Conservation (phyloP, 2,113 vertebrate species). For the Mesembrinibis cayennensis region DNA sequence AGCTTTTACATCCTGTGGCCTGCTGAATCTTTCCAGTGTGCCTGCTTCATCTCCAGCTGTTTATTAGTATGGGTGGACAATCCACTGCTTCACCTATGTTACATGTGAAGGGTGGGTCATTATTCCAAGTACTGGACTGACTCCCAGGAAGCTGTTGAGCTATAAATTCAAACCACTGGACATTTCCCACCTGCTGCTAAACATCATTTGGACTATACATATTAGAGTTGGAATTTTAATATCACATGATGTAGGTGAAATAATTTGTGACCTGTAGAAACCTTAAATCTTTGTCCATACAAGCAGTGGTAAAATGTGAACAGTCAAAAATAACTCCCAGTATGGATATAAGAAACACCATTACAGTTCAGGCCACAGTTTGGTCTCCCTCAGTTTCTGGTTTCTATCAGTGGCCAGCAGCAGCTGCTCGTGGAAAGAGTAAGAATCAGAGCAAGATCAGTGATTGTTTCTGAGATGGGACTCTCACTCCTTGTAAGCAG, state of each 20-base stretch:
- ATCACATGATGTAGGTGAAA: background rate
- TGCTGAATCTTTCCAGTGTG: background rate
- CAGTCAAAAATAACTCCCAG: background rate
- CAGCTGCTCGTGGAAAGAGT: background rate
- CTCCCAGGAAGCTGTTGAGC: background rate
- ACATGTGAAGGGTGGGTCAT: background rate
- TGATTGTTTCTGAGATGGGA: background rate
- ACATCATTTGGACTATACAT: background rate
- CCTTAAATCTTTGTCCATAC: background rate
- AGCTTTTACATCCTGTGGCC: background rate
- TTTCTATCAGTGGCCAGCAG: background rate
- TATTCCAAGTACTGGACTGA: background rate
- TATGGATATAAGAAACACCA: background rate
- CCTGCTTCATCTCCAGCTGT: background rate
- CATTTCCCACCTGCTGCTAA: background rate
- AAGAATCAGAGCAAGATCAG: background rate
- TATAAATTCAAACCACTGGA: background rate
- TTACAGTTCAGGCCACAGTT: background rate
- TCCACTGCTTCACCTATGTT: background rate
- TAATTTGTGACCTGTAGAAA: background rate
- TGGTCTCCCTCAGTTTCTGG: background rate
- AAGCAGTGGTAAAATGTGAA: background rate
- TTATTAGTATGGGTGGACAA: background rate
- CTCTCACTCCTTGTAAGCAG: background rate
- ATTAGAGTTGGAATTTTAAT: background rate